A percentile compares a stretch with the other conserved stretches of the same genome.
These are phyloP conservation scores for Cepphus grylle DNA, from an alignment of 2,113 vertebrate genomes.

Conservation along the genomic window DNA sequence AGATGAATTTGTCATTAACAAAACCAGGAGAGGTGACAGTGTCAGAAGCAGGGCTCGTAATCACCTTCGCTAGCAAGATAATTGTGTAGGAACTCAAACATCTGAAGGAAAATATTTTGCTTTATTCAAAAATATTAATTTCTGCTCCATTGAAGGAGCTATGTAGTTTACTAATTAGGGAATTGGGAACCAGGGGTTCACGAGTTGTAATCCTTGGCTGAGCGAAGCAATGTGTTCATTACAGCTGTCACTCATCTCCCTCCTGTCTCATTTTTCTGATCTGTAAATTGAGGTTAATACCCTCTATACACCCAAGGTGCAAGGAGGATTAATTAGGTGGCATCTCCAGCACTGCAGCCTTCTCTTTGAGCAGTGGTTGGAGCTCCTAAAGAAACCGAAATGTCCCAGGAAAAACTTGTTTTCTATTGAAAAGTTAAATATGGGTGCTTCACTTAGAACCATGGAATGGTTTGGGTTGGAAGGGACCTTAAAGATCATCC, in stretches of 20 bases:
- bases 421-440: background rate
- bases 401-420: background rate
- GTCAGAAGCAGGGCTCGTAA: background rate
- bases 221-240: background rate
- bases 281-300: constrained; percentile 40
- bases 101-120: constrained; percentile 1
- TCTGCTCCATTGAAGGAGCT: background rate
- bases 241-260: constrained; percentile 43
- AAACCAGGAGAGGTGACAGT: background rate
- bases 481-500: no score
- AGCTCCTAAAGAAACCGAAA: background rate
- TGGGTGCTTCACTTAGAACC: background rate
- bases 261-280: constrained; percentile 17
- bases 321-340: background rate
- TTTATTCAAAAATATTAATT: background rate
- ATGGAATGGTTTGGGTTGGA: no score
- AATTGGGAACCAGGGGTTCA: background rate
- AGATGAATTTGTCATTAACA: background rate
- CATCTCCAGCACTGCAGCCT: background rate
- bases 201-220: background rate
- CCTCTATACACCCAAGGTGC: background rate
- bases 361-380: background rate
- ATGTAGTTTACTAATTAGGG: constrained; percentile 6
- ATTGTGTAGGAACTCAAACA: background rate
- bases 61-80: background rate